Evolutionary conservation across 2,113 vertebrate species (phyloP), one percentile per base, ranked within the genome.

Genomic region (Haplochromis vanheusdeni): DNA sequence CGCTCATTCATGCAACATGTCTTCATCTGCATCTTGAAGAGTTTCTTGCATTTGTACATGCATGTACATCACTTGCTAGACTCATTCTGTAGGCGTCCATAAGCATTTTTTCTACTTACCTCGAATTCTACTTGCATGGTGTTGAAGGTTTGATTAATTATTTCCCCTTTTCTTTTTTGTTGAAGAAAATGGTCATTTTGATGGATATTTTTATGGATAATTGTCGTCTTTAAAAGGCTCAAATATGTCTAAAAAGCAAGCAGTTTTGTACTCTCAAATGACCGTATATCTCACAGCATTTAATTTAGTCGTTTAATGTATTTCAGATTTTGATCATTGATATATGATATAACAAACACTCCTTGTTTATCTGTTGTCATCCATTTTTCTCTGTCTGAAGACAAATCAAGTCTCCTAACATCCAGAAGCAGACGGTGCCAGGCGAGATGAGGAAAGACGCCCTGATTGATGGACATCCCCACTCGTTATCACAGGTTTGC

Each of bases 371-470:
- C 23, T 88, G 19, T 73, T 89, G 12, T 86, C 21, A 21, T 65
- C 23, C n/a, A 11, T 86, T 31, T 91, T 84, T 68, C 60, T 89
- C 28, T 87, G 4, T 89, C 87, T 93, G 11, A 94, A 99, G 98
- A 95, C 97, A 98, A 89, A 96, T 97, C 94, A 99, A 97, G 87
- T 97, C 97, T 93, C 97, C 98, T 81, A 97, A 97, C 91, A 94
- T 98, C 89, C 95, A 94, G 94, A 98, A 98, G 94, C 97, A 98
- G 94, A 97, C 95, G 73, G 96, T 97, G 79, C 96, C 97, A 12
- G 47, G 96, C 88, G 98, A 99, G 93, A 97, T 98, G 92, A 98
- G 97, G 96, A 97, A 97, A 93, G 97, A 99, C 73, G 97, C 93
- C 56, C 92, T 97, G 91, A 95, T 90, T 1, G 97, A 98, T 88